Evolutionary conservation across 2,113 vertebrate species (phyloP).

Genomic region (Protomyctophum bolini): DNA sequence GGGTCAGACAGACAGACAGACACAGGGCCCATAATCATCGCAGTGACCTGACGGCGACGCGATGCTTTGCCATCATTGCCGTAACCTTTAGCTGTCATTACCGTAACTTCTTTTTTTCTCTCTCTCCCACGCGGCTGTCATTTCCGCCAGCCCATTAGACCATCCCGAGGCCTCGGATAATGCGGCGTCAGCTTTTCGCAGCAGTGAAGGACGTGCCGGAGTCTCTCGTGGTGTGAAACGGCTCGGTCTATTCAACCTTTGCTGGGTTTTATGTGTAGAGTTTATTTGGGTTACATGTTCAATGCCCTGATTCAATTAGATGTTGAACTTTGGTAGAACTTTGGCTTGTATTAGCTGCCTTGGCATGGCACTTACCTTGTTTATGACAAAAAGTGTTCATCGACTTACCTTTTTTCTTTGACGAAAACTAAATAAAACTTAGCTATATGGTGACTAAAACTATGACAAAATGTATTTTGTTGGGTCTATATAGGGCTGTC

Average conservation of each 20-base stretch:
- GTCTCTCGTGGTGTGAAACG: slow-evolving; percentile 14
- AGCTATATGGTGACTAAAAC: no score
- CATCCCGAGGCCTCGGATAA: slow-evolving; percentile 24
- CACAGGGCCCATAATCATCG: slow-evolving; percentile 59
- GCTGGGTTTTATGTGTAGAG: slow-evolving; percentile 24
- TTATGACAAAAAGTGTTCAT: no score
- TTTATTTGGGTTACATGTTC: slow-evolving; percentile 8
- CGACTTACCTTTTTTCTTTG: no score
- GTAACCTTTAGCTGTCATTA: slow-evolving; percentile 72
- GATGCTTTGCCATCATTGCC: slow-evolving; percentile 68
- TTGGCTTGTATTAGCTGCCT: no score
- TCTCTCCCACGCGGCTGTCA: slow-evolving; percentile 59
- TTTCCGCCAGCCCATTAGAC: slow-evolving; percentile 46
- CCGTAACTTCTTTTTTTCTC: slow-evolving; percentile 55
- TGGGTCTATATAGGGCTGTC: no score
- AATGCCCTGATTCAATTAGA: neutral
- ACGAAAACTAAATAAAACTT: no score
- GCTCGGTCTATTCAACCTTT: slow-evolving; percentile 51
- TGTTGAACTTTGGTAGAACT: neutral
- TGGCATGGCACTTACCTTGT: no score
- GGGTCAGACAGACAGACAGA: slow-evolving; percentile 51
- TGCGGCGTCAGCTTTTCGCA: slow-evolving; percentile 57
- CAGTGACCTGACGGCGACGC: slow-evolving; percentile 55
- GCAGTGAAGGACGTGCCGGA: slow-evolving; percentile 59
- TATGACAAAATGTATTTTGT: no score